Conservation (phyloP, 2,888 invertebrate species). For the Macrosoma leucophasiata region DNA sequence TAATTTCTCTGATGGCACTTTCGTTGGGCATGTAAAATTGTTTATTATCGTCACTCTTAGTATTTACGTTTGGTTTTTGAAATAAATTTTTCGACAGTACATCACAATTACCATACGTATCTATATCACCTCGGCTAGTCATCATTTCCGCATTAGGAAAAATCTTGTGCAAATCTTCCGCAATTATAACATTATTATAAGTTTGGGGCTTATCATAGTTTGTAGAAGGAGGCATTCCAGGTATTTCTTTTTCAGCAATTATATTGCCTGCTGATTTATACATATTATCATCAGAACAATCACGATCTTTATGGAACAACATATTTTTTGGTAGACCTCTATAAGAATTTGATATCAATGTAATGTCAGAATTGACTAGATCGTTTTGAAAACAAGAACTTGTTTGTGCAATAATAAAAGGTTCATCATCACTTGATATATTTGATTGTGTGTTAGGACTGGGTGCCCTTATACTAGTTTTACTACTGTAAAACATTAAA, state of each 20-base stretch:
- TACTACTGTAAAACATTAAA: conserved; percentile 18
- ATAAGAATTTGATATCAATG: conserved; percentile 28
- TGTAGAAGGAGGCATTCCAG: no score
- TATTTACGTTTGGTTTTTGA: conserved; percentile 36
- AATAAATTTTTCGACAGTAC: conserved; percentile 29
- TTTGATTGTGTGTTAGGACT: conserved; percentile 20
- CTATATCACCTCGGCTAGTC: conserved; percentile 24
- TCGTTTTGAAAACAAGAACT: conserved; percentile 37
- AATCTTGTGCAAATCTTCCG: conserved; percentile 18
- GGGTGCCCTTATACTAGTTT: conserved; percentile 31
- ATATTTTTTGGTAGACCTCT: conserved; percentile 5
- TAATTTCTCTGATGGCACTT: conserved; percentile 33
- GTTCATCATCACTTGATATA: conserved; percentile 29
- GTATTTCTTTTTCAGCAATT: no score
- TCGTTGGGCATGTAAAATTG: conserved; percentile 38
- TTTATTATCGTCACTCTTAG: no score
- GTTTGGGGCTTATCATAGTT: no score
- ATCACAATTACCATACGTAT: conserved; percentile 16
- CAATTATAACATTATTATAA: conserved; percentile 19
- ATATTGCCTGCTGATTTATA: conserved; percentile 29
- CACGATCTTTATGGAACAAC: conserved; percentile 11
- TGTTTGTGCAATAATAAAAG: conserved; percentile 32
- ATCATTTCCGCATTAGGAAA: conserved; percentile 13
- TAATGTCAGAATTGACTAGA: conserved; percentile 27
- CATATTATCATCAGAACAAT: conserved; percentile 5